phyloP scores from a whole-genome alignment of 2,797 vertebrate genomes.

The Mus caroli region DNA sequence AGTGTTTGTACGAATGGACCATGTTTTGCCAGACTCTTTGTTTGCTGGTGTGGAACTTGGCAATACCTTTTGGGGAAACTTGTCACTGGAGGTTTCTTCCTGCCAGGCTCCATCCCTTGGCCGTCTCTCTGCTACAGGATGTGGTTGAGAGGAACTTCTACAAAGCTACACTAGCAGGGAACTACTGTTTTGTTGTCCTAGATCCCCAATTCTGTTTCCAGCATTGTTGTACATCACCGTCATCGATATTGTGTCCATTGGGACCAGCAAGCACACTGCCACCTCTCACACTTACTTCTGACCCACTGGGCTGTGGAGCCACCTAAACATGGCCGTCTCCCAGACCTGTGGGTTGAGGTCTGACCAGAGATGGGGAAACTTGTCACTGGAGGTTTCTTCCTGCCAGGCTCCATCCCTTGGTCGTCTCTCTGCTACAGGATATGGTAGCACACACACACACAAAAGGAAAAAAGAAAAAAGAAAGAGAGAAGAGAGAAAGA shows the following conservation, averaged over 20 bases:
- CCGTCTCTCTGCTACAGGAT: conserved; percentile 86
- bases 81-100: conserved; percentile 91
- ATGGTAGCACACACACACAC: not conserved
- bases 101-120: conserved; percentile 89
- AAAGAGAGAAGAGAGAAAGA: not conserved
- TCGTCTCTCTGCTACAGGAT: too few relatives aligned
- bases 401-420: too few relatives aligned
- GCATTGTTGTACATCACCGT: conserved; percentile 88
- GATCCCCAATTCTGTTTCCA: conserved; percentile 93
- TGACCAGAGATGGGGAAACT: conserved; percentile 75
- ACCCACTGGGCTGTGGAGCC: conserved; percentile 90
- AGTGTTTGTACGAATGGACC: conserved; percentile 89
- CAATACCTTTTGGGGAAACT: conserved; percentile 92
- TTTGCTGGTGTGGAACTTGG: conserved; percentile 93
- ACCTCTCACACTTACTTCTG: conserved; percentile 89
- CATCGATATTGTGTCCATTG: conserved; percentile 91
- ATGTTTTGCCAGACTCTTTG: conserved; percentile 88
- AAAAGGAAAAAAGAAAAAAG: not conserved
- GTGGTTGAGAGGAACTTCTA: conserved; percentile 93
- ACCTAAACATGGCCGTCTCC: conserved; percentile 40
- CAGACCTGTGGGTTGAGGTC: conserved; percentile 73
- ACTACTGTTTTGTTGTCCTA: conserved; percentile 90
- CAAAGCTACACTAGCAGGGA: conserved; percentile 88
- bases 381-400: too few relatives aligned
- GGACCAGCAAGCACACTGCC: conserved; percentile 91